Percentiles rank a stretch among this genome's conserved stretches.
phyloP scores from a whole-genome alignment of 2,797 vertebrate genomes.

The Alfaro cultratus region DNA sequence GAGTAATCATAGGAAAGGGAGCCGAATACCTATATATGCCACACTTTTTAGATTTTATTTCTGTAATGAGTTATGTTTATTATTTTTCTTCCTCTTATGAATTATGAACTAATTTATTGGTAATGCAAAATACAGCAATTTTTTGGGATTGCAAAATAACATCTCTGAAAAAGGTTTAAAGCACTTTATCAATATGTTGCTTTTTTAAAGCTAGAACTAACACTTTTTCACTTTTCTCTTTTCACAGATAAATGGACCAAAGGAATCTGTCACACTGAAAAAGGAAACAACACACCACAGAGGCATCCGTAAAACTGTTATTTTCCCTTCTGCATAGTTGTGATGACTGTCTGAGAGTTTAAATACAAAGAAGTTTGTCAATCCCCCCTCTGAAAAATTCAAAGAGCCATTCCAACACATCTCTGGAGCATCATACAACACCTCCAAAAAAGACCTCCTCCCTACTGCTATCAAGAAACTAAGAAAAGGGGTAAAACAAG shows the following conservation, averaged over 20 bases:
- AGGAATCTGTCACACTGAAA: slow-evolving; percentile 28
- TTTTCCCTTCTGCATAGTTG: slow-evolving; percentile 23
- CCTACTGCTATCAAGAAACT: slow-evolving; percentile 57
- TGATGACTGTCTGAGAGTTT: slow-evolving; percentile 44
- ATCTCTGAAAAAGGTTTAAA: not conserved
- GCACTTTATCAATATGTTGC: not conserved
- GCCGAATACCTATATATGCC: not conserved
- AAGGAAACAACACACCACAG: slow-evolving; percentile 43
- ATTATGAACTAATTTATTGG: not conserved
- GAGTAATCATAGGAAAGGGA: not conserved
- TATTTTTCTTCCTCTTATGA: not conserved
- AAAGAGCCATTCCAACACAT: slow-evolving; percentile 49
- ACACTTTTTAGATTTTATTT: not conserved
- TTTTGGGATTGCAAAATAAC: not conserved
- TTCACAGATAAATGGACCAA: slow-evolving; percentile 54
- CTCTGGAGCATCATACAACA: slow-evolving; percentile 37
- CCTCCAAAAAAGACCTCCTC: slow-evolving; percentile 51
- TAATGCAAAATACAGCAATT: not conserved
- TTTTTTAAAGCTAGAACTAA: too few relatives aligned
- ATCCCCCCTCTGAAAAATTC: slow-evolving; percentile 70
- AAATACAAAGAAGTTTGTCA: slow-evolving; percentile 36
- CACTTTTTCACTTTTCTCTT: slow-evolving; percentile 15
- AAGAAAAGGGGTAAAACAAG: slow-evolving; percentile 46
- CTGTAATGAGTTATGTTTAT: not conserved
- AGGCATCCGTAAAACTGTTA: slow-evolving; percentile 45